Evolutionary conservation across 2,797 vertebrate species (phyloP).

Genomic region (Pangasius sanitwongsei): DNA sequence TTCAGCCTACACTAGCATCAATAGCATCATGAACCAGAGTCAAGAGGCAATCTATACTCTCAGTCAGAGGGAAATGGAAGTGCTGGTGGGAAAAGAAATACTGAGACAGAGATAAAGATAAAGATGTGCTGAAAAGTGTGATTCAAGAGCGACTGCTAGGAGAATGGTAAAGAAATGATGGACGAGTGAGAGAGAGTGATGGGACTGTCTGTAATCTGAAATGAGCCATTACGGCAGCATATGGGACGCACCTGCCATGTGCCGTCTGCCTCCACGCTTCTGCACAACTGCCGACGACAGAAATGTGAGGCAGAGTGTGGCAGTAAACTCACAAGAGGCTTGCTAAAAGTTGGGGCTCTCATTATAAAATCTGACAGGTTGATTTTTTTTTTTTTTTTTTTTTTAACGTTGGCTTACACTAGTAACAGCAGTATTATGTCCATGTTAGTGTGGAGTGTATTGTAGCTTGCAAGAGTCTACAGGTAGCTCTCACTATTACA

Average conservation of each 20-base stretch:
- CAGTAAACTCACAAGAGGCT: constrained; percentile 27
- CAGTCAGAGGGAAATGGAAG: constrained; percentile 14
- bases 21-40: constrained; percentile 41
- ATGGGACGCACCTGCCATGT: constrained; percentile 50
- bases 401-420: not conserved
- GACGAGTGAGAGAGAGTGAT: constrained; percentile 44
- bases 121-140: constrained; percentile 35
- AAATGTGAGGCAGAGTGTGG: constrained; percentile 19
- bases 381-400: not conserved
- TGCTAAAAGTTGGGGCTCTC: constrained; percentile 30
- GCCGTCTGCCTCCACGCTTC: constrained; percentile 35
- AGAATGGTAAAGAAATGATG: constrained; percentile 35
- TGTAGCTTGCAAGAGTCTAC: not conserved
- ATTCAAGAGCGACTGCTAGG: constrained; percentile 11
- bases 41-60: constrained; percentile 46
- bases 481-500: not conserved
- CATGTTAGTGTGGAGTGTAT: not conserved
- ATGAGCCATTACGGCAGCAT: constrained; percentile 53
- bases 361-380: constrained; percentile 30
- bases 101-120: constrained; percentile 40
- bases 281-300: constrained; percentile 16
- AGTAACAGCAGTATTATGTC: not conserved
- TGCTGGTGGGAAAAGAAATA: constrained; percentile 12
- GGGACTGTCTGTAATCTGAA: constrained; percentile 51
- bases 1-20: constrained; percentile 4